Base-by-base conservation (phyloP, 2,888 invertebrate species). In the Cacoxenus indagator region DNA sequence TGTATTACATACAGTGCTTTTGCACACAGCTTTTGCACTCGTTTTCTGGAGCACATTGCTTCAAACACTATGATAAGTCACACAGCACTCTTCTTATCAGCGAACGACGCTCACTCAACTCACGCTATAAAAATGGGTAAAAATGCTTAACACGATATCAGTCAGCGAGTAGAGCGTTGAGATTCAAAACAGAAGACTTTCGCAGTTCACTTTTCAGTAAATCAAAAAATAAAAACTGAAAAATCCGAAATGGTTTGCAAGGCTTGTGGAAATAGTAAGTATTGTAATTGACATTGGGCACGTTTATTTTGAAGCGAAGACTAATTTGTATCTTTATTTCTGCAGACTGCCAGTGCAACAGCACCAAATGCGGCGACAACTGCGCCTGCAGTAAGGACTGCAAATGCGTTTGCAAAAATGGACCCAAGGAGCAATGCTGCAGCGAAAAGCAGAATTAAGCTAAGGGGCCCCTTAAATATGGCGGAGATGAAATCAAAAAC, bases 351-450 rank as follows among this genome's bases (percentile, higher is more conserved):
- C 84, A 84, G 75, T 84, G 84, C 73, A 74, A 76, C 31, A 65
- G 81, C 61, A 78, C 76, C 62, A 80, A 84, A 73, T 84, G 84
- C 67, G 83, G 84, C 14, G 75, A 78, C 43, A 82, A 72, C 67
- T 84, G 85, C 65, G 67, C 73, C 70, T 85, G 83, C 70, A 80
- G 82, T 65, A 76, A 81, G 65, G 74, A 84, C 48, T 84, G 84
- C 64, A 81, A 83, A 59, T 84, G 84, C 59, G 71, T 73, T 59
- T 75, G 81, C 74, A 82, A 84, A 57, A 67, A 74, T 2, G 73
- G 73, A 29, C 31, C 72, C 46, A 84, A 81, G 70, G 59, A 62
- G n/a, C 59, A 57, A 61, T 66, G 48, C 48, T 22, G 62, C 48
- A 27, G 57, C 43, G 64, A 62, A 4, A 14, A 48, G 62, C 17